These are phyloP conservation scores for Drosophila mimica DNA, from an alignment of 2,888 invertebrate genomes.

Conservation along the genomic window DNA sequence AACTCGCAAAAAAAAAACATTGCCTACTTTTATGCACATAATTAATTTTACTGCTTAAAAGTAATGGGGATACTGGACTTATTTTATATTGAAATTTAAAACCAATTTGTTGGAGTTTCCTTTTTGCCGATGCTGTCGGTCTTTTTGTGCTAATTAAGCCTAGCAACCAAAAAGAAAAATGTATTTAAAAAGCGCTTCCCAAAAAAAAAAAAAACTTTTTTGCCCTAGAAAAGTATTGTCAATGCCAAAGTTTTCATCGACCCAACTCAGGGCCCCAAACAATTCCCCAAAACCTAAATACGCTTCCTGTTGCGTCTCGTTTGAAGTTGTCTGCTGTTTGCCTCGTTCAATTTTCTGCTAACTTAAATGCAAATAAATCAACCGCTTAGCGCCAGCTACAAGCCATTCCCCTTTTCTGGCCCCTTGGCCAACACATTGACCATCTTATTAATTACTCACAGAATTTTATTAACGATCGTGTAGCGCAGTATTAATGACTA, in stretches of 20 bases:
- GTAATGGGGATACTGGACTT: constrained; percentile 13
- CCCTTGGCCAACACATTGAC: constrained; percentile 2
- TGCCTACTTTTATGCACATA: constrained; percentile 58
- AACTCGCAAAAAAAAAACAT: constrained; percentile 25
- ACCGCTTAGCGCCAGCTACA: constrained; percentile 41
- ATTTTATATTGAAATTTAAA: constrained; percentile 67
- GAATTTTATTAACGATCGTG: constrained; percentile 52
- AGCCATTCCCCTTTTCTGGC: constrained; percentile 5
- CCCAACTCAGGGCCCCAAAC: constrained; percentile 34
- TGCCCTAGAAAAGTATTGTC: constrained; percentile 31
- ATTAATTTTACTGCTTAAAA: constrained; percentile 48
- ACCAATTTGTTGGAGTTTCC: constrained; percentile 59
- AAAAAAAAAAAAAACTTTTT: constrained; percentile 26
- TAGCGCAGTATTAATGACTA: constrained; percentile 37
- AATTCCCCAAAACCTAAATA: constrained; percentile 33
- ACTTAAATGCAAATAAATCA: constrained; percentile 64
- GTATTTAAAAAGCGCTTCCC: constrained; percentile 10
- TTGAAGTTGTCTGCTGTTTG: constrained; percentile 59
- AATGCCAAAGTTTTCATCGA: constrained; percentile 52
- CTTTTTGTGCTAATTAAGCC: constrained; percentile 70
- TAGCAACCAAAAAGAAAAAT: constrained; percentile 31
- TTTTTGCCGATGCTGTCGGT: constrained; percentile 33
- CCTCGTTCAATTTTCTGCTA: constrained; percentile 39
- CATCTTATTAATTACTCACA: constrained; percentile 63
- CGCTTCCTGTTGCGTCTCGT: constrained; percentile 51